phyloP scores from a whole-genome alignment of 2,797 vertebrate genomes.

The Pyrocephalus nanus region DNA sequence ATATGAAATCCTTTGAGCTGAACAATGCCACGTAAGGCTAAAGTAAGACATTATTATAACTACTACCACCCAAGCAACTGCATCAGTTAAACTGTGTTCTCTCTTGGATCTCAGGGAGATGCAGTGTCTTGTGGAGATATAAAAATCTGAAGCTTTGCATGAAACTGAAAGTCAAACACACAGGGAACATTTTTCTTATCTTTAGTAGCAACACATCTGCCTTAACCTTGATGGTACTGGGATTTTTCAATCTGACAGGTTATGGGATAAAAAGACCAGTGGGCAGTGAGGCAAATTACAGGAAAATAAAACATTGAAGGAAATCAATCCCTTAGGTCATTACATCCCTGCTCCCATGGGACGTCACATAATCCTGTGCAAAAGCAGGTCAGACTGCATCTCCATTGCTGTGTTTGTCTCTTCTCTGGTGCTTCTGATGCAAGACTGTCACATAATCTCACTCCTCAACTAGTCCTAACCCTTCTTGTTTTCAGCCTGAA shows the following conservation, averaged over 20 bases:
- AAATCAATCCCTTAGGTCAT: background rate
- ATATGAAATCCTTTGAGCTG: background rate
- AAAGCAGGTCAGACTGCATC: background rate
- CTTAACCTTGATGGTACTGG: background rate
- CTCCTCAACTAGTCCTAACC: background rate
- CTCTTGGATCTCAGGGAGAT: background rate
- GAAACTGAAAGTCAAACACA: background rate
- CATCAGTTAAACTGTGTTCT: background rate
- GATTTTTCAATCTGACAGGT: background rate
- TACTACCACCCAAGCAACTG: background rate
- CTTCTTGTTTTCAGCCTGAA: slow-evolving; percentile 8
- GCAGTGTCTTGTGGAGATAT: background rate
- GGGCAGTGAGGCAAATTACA: background rate
- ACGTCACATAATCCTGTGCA: background rate
- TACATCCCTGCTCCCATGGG: background rate
- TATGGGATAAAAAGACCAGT: background rate
- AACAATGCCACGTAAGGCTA: background rate
- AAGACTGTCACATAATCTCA: background rate
- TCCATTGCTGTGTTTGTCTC: background rate
- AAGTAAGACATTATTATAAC: background rate
- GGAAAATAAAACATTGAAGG: background rate
- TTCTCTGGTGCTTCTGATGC: background rate
- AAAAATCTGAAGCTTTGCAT: background rate
- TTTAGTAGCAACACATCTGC: background rate
- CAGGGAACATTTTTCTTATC: background rate